phyloP scores from a whole-genome alignment of 2,797 vertebrate genomes.

The Pteropus rufus region DNA sequence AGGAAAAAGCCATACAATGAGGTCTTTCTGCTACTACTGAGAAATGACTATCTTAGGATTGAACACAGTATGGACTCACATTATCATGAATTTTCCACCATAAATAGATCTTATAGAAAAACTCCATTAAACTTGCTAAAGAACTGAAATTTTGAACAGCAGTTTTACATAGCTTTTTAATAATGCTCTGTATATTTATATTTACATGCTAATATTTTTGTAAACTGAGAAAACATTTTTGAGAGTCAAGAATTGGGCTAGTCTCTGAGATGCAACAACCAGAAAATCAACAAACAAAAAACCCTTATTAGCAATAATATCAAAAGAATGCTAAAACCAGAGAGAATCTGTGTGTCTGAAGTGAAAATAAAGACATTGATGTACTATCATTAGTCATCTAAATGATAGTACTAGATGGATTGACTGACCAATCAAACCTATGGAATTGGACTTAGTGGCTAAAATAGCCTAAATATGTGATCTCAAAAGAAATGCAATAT shows the following conservation, averaged over 20 bases:
- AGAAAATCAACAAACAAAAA: not conserved
- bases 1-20: slow-evolving; percentile 28
- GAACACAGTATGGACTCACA: not conserved
- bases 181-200: slow-evolving; percentile 20
- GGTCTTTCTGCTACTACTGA: slow-evolving; percentile 60
- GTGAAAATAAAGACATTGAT: not conserved
- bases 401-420: not conserved
- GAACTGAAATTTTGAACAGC: slow-evolving; percentile 12
- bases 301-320: not conserved
- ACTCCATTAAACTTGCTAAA: slow-evolving; percentile 9
- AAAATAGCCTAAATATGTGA: not conserved
- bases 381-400: not conserved
- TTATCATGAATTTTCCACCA: slow-evolving; percentile 40
- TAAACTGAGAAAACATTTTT: slow-evolving; percentile 9
- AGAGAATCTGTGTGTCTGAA: not conserved
- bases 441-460: not conserved
- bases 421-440: not conserved
- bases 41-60: slow-evolving; percentile 29
- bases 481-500: not conserved
- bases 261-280: not conserved
- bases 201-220: not conserved
- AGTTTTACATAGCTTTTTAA: not conserved
- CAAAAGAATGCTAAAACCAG: not conserved
- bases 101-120: slow-evolving; percentile 34
- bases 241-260: not conserved